Evolutionary conservation across 2,113 vertebrate genomes (phyloP).

Genomic region (Alethe diademata): DNA sequence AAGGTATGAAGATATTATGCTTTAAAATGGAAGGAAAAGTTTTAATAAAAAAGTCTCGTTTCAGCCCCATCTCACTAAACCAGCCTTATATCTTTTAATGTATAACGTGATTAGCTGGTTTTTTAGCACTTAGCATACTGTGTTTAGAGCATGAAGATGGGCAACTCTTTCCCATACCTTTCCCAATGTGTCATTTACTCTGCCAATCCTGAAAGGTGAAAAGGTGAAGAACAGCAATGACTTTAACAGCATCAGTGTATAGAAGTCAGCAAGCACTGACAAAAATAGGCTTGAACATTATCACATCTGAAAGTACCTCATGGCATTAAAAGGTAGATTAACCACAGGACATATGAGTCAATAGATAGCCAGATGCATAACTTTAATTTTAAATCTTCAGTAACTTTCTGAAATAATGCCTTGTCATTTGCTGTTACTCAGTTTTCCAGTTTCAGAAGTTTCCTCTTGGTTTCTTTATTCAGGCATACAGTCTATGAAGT

Average conservation of each 20-base stretch:
- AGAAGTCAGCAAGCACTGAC: not conserved
- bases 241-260: not conserved
- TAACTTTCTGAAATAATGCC: not conserved
- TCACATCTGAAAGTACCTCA: not conserved
- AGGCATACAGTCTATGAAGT: not conserved
- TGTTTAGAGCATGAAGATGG: not conserved
- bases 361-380: not conserved
- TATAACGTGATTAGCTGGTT: not conserved
- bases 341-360: not conserved
- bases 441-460: not conserved
- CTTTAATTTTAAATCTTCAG: not conserved
- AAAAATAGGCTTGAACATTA: not conserved
- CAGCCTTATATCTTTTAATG: not conserved
- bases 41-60: not conserved
- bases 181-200: not conserved
- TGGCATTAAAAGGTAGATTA: not conserved
- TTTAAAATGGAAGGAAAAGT: not conserved
- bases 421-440: accelerated
- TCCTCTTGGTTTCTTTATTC: not conserved
- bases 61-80: not conserved
- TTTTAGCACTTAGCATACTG: not conserved
- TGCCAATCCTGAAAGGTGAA: not conserved
- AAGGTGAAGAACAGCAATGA: not conserved
- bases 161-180: not conserved
- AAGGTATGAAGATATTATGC: not conserved